Percentiles rank a stretch among this genome's conserved stretches.
Evolutionary conservation across 2,888 invertebrate genomes (phyloP).

Genomic region (Ormyrus rosae): DNA sequence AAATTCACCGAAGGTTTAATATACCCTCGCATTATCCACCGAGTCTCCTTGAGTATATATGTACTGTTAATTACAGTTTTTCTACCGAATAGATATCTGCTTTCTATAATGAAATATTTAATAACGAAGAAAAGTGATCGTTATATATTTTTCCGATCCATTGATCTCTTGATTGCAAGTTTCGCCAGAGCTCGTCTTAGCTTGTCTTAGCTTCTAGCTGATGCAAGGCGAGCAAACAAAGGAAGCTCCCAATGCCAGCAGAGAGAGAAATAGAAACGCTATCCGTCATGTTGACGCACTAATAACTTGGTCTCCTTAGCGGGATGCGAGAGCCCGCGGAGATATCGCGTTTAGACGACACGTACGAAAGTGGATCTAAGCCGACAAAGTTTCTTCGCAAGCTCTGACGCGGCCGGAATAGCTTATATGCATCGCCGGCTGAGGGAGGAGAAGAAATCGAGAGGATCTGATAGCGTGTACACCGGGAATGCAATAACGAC

Average conservation of each 20-base stretch:
- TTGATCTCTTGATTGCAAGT: not conserved
- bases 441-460: not conserved
- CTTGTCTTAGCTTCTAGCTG: not conserved
- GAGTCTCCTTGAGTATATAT: not conserved
- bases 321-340: conserved; percentile 38
- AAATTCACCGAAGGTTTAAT: conserved; percentile 50
- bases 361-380: conserved; percentile 75
- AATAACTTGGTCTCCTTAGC: conserved; percentile 63
- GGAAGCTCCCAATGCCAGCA: not conserved
- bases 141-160: too few relatives aligned
- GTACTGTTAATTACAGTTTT: conserved; percentile 34
- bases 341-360: conserved; percentile 69
- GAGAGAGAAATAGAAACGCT: conserved; percentile 12
- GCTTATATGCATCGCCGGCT: conserved; percentile 65
- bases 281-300: conserved; percentile 46
- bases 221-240: not conserved
- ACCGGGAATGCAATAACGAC: conserved; percentile 52
- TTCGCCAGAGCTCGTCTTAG: not conserved
- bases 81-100: not conserved
- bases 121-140: too few relatives aligned
- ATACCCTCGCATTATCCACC: conserved; percentile 11
- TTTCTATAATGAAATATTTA: too few relatives aligned
- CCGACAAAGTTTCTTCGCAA: conserved; percentile 71
- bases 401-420: conserved; percentile 72
- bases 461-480: conserved; percentile 51